These are phyloP conservation scores for Cepaea nemoralis DNA, from an alignment of 1,140 invertebrate genomes.

Conservation along the genomic window DNA sequence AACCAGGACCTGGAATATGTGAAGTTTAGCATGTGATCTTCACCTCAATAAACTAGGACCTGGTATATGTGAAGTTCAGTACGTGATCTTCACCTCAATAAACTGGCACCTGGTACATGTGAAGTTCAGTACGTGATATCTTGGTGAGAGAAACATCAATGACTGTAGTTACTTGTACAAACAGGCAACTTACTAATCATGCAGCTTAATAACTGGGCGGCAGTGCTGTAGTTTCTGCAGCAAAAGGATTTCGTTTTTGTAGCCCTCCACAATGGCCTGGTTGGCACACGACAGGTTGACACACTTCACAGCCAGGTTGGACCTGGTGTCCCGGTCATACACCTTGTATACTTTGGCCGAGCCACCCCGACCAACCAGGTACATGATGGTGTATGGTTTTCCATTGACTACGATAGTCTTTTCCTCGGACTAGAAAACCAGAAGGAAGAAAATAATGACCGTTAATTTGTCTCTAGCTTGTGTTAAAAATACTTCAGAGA, in stretches of 20 bases:
- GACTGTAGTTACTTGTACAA: too few species aligned
- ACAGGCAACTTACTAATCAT: conserved; percentile 85
- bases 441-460: too few species aligned
- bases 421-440: conserved; percentile 43
- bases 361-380: conserved; percentile 76
- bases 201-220: conserved; percentile 85
- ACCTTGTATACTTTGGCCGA: conserved; percentile 74
- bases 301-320: conserved; percentile 76
- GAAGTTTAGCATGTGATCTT: too few species aligned
- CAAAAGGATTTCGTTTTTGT: conserved; percentile 90
- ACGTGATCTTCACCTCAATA: too few species aligned
- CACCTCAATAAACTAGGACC: too few species aligned
- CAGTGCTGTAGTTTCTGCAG: conserved; percentile 87
- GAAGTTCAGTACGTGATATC: too few species aligned
- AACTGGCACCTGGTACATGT: too few species aligned
- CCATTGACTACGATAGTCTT: conserved; percentile 66
- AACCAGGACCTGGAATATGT: too few species aligned
- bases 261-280: conserved; percentile 81
- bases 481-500: too few species aligned
- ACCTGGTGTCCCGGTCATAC: conserved; percentile 66
- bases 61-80: too few species aligned
- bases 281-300: conserved; percentile 71
- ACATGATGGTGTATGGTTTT: conserved; percentile 70
- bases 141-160: too few species aligned
- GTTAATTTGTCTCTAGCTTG: too few species aligned